Percentiles rank a stretch among this genome's conserved stretches.
phyloP scores from a whole-genome alignment of 2,113 vertebrate species.

The Vidua macroura region DNA sequence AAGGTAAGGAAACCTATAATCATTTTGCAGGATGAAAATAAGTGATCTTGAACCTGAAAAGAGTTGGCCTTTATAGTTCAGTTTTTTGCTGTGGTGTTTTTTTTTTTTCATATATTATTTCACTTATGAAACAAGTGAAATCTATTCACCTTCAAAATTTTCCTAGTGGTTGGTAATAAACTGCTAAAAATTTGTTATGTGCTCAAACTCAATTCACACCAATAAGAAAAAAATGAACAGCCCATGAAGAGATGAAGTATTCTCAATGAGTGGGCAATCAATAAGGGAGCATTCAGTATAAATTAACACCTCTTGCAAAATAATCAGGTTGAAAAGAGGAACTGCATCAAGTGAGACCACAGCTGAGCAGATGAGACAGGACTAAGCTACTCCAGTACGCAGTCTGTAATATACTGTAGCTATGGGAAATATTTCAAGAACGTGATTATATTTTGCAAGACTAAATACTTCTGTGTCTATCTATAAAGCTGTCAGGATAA shows the following conservation, averaged over 20 bases:
- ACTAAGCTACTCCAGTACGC: neutral
- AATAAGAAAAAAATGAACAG: neutral
- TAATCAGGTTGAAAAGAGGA: slow-evolving; percentile 29
- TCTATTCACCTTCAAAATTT: slow-evolving; percentile 40
- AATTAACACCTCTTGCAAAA: slow-evolving; percentile 33
- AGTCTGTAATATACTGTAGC: slow-evolving; percentile 9
- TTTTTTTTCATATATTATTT: slow-evolving; percentile 20
- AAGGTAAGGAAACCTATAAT: slow-evolving; percentile 8
- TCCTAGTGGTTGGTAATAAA: slow-evolving; percentile 14
- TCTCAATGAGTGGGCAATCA: slow-evolving; percentile 7
- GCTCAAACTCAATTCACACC: slow-evolving; percentile 37
- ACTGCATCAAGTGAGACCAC: neutral
- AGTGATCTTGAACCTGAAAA: neutral
- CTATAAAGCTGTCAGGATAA: slow-evolving; percentile 71
- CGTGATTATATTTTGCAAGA: slow-evolving; percentile 65
- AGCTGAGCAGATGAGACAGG: slow-evolving; percentile 18
- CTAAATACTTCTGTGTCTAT: slow-evolving; percentile 61
- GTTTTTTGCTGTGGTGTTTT: rapidly evolving
- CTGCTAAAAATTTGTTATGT: neutral
- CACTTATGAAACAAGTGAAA: neutral
- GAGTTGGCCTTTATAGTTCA: neutral
- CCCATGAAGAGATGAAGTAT: neutral
- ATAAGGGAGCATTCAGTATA: neutral
- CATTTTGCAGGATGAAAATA: neutral
- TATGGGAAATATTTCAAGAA: slow-evolving; percentile 63